Conservation (phyloP, 2,888 invertebrate species). For the Lasioglossum figueresi region DNA sequence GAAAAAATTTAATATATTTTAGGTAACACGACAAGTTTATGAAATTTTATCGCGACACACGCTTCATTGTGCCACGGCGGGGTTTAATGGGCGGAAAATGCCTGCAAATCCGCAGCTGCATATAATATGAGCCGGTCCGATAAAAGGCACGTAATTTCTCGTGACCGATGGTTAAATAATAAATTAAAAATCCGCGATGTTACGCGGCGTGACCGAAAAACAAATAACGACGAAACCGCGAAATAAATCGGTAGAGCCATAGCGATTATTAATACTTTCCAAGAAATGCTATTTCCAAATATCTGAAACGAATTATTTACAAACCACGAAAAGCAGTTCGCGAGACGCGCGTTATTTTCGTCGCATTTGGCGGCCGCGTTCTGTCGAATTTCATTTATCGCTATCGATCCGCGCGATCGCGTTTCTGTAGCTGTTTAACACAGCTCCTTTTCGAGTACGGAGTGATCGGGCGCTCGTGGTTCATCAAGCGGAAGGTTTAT, state of each 20-base stretch:
- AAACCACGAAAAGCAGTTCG: no score
- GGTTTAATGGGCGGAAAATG: not conserved
- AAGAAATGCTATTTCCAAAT: not conserved
- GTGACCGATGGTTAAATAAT: not conserved
- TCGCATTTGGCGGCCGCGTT: not conserved
- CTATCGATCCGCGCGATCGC: constrained; percentile 25
- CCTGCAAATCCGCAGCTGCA: not conserved
- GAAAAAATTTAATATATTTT: not conserved
- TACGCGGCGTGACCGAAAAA: not conserved
- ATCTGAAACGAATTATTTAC: not conserved
- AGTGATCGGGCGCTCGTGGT: not conserved
- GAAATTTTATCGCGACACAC: not conserved
- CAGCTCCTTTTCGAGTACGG: constrained; percentile 10
- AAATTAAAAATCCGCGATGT: not conserved
- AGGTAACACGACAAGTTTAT: not conserved
- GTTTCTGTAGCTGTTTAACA: not conserved
- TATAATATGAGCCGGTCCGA: not conserved
- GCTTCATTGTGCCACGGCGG: not conserved
- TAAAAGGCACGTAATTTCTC: not conserved
- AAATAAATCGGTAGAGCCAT: not conserved
- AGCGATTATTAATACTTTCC: not conserved
- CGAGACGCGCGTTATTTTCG: constrained; percentile 11
- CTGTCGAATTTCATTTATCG: constrained; percentile 7
- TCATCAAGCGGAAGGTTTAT: constrained; percentile 29
- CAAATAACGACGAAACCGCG: not conserved